Evolutionary conservation across 2,888 invertebrate species (phyloP).

Genomic region (Athripsodes cinereus): DNA sequence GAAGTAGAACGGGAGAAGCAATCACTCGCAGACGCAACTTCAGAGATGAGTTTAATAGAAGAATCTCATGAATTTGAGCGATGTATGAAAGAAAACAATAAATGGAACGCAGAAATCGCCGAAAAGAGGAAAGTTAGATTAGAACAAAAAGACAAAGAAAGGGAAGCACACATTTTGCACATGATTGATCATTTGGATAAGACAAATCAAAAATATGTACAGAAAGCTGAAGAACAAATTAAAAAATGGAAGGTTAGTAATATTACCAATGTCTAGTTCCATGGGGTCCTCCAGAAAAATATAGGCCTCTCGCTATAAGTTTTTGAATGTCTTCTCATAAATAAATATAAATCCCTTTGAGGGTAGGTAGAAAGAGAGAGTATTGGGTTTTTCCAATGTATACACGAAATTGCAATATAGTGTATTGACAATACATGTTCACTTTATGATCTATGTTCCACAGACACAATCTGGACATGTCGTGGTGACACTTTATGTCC

Average conservation of each 20-base stretch:
- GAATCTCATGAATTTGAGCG: conserved; percentile 59
- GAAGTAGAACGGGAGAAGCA: conserved; percentile 46
- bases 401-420: too few relatives aligned
- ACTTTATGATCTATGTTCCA: too few relatives aligned
- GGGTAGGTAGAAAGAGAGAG: too few relatives aligned
- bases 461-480: too few relatives aligned
- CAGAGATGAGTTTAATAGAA: conserved; percentile 49
- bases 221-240: conserved; percentile 49
- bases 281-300: too few relatives aligned
- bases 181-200: conserved; percentile 40
- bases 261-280: too few relatives aligned
- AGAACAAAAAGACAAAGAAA: conserved; percentile 41
- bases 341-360: too few relatives aligned
- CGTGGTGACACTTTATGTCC: too few relatives aligned
- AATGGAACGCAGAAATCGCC: conserved; percentile 65
- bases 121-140: conserved; percentile 53
- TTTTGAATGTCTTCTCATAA: too few relatives aligned
- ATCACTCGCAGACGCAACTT: conserved; percentile 48
- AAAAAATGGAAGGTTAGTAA: conserved; percentile 41
- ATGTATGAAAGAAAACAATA: conserved; percentile 56
- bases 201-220: conserved; percentile 35
- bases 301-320: neutral
- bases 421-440: too few relatives aligned
- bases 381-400: too few relatives aligned
- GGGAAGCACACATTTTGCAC: conserved; percentile 44